A percentile compares a stretch with the other conserved stretches of the same genome.
phyloP scores from a whole-genome alignment of 1,140 invertebrate species.

The Microvelia longipes region DNA sequence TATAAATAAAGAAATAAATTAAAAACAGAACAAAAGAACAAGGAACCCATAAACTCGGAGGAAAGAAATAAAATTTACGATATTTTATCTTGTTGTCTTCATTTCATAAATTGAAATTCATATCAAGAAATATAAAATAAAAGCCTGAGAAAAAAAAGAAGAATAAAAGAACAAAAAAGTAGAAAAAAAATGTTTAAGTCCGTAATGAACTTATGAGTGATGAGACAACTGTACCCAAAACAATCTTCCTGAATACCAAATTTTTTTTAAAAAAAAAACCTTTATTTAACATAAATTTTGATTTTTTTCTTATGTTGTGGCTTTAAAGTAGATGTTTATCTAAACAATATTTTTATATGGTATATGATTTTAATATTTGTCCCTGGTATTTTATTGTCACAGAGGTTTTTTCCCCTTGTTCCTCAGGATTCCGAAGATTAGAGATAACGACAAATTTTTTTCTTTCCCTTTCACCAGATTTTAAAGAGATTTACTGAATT shows the following conservation, averaged over 20 bases:
- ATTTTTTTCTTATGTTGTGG: background rate
- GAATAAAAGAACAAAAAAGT: no score
- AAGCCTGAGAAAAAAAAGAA: no score
- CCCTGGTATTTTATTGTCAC: background rate
- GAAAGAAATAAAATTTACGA: no score
- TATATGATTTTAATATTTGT: background rate
- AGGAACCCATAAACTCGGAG: no score
- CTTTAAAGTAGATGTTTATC: background rate
- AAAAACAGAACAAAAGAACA: no score
- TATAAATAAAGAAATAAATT: no score
- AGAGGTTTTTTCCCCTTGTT: background rate
- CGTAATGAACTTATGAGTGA: background rate
- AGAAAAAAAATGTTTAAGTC: no score
- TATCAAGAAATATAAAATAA: no score
- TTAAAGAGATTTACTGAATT: background rate
- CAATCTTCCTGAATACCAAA: background rate
- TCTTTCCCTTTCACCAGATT: background rate
- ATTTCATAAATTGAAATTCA: no score
- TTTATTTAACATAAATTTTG: background rate
- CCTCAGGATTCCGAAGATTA: background rate
- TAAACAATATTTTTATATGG: background rate
- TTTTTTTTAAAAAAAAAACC: background rate
- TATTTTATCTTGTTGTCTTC: no score
- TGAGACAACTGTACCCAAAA: background rate
- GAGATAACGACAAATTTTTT: no score